Conservation (phyloP, 2,888 invertebrate genomes). For the Helobdella robusta region DNA sequence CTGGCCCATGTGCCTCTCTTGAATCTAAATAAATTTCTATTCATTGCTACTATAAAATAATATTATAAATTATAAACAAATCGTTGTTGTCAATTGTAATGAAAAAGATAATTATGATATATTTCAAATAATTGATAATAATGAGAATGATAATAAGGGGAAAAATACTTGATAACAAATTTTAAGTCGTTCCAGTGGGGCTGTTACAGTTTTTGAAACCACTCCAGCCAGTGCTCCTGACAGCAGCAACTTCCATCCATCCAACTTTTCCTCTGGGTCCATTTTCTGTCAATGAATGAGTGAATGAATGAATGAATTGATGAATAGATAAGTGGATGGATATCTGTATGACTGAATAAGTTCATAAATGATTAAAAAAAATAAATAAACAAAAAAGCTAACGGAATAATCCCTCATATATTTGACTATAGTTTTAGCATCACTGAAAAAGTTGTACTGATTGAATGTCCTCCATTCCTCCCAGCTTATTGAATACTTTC, state of each 20-base stretch:
- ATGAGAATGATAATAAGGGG: not conserved
- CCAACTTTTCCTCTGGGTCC: not conserved
- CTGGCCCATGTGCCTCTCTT: slow-evolving; percentile 64
- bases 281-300: not conserved
- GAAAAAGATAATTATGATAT: not conserved
- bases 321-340: not conserved
- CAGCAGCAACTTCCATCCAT: slow-evolving; percentile 93
- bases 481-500: slow-evolving; percentile 29
- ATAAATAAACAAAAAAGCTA: not conserved
- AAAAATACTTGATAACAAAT: slow-evolving; percentile 65
- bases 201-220: slow-evolving; percentile 87
- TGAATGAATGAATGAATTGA: not conserved
- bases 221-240: slow-evolving; percentile 91
- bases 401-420: slow-evolving; percentile 72
- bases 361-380: not conserved
- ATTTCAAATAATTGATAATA: not conserved
- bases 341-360: not conserved
- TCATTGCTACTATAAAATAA: not conserved
- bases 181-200: slow-evolving; percentile 90
- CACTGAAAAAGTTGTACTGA: slow-evolving; percentile 75
- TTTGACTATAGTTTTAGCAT: slow-evolving; percentile 77
- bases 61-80: not conserved
- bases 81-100: not conserved
- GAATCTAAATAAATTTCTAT: not conserved
- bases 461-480: slow-evolving; percentile 85